Conservation (phyloP, 1,140 invertebrate species). For the Gerris buenoi region DNA sequence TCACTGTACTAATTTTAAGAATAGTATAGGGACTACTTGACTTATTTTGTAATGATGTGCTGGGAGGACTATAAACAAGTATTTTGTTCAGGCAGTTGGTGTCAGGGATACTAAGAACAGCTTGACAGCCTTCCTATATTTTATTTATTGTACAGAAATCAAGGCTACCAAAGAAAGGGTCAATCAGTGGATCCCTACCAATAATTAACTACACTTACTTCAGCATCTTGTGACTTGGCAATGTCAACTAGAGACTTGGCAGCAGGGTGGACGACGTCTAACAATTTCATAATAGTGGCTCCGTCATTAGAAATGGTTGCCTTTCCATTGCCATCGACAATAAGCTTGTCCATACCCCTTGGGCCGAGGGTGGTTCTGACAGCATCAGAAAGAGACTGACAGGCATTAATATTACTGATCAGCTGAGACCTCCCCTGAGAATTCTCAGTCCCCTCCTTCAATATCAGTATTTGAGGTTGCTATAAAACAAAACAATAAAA, state of each 20-base stretch:
- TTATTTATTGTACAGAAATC: too few species aligned
- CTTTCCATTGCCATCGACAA: slow-evolving; percentile 76
- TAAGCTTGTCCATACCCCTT: slow-evolving; percentile 98
- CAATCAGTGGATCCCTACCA: too few species aligned
- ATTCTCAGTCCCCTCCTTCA: slow-evolving; percentile 95
- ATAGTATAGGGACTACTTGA: too few species aligned
- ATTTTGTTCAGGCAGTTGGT: too few species aligned
- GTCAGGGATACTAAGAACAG: too few species aligned
- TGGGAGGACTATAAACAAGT: too few species aligned
- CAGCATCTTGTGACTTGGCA: slow-evolving; percentile 97
- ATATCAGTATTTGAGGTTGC: slow-evolving; percentile 94
- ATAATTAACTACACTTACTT: slow-evolving; percentile 63
- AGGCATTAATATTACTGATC: slow-evolving; percentile 99
- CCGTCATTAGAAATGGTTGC: slow-evolving; percentile 98
- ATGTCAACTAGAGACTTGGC: slow-evolving; percentile 97
- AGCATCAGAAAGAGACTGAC: slow-evolving; percentile 86
- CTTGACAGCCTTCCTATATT: too few species aligned
- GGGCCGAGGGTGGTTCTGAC: slow-evolving; percentile 94
- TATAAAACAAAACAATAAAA: slow-evolving; percentile 37
- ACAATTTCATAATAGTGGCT: slow-evolving; percentile 92
- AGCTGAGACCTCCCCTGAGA: slow-evolving; percentile 92
- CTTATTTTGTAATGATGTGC: too few species aligned
- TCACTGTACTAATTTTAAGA: too few species aligned
- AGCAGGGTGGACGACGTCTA: slow-evolving; percentile 95
- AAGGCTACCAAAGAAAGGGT: too few species aligned